phyloP scores from a whole-genome alignment of 2,113 vertebrate genomes.

The Apistogramma diplotaenia region DNA sequence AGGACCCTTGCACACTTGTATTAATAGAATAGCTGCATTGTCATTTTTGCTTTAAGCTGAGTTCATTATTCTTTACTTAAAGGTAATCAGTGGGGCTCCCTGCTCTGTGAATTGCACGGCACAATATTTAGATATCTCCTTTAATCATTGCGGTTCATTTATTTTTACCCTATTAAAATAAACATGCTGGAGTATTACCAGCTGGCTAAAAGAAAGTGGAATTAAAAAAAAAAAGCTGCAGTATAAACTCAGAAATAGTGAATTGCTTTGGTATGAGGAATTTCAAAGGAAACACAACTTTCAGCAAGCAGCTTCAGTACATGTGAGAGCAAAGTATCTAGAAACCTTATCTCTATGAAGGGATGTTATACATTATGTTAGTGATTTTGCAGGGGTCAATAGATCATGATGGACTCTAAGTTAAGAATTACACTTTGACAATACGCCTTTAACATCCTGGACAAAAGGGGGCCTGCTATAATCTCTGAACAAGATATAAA shows the following conservation, averaged over 20 bases:
- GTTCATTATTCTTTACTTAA: slow-evolving; percentile 77
- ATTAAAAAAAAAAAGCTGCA: slow-evolving; percentile 28
- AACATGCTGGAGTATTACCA: slow-evolving; percentile 72
- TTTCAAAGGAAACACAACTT: slow-evolving; percentile 48
- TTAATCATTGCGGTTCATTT: slow-evolving; percentile 77
- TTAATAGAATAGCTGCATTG: slow-evolving; percentile 60
- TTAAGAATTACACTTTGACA: slow-evolving; percentile 36
- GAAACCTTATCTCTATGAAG: not conserved
- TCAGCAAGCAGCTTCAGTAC: slow-evolving; percentile 17
- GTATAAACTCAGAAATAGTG: slow-evolving; percentile 40
- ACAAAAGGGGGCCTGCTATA: slow-evolving; percentile 41
- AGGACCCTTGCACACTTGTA: not conserved
- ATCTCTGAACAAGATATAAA: slow-evolving; percentile 65
- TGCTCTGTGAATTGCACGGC: slow-evolving; percentile 36
- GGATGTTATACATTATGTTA: slow-evolving; percentile 8
- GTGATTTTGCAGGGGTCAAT: slow-evolving; percentile 22
- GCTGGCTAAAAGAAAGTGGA: slow-evolving; percentile 62
- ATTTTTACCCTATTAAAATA: slow-evolving; percentile 72
- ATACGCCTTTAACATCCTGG: slow-evolving; percentile 53
- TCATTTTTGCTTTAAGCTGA: slow-evolving; percentile 46
- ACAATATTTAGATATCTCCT: slow-evolving; percentile 75
- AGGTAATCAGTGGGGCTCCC: slow-evolving; percentile 69
- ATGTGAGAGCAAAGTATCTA: not conserved
- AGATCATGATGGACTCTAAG: slow-evolving; percentile 14
- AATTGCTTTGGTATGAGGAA: slow-evolving; percentile 67